Evolutionary conservation across 1,140 invertebrate genomes (phyloP), one percentile per base, ranked within the genome.

Genomic region (Stegodyphus mimosarum): DNA sequence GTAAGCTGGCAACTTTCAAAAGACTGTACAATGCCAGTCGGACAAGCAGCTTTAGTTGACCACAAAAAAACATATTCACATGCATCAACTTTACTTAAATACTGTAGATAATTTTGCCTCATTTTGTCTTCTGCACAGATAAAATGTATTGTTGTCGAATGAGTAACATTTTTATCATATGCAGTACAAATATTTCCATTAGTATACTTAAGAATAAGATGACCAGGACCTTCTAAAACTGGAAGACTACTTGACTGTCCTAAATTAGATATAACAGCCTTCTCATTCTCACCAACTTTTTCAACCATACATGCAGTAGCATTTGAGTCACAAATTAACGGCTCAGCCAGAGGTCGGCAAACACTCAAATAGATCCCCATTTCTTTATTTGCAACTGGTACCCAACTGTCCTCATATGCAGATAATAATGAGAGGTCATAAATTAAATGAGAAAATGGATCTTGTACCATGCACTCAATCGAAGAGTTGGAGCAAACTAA

Each of bases 361-460:
- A 91, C 87, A 86, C 90, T 90, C 66, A 91, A 89, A 76, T 91
- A 90, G 75, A 90, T 90, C 70, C 89, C 89, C 15, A 69, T 87
- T 49, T 87, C 88, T 17, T 88, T 86, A 18, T 86, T 77, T 11
- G 88, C 88, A 74, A 88, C 88, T 48, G 88, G 76, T 9, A 88
- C 81, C 90, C 90, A 91, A 86, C 90, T 90, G 15, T 87, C 87
- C 18, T 87, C 60, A 80, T 51, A 67, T 18, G 49, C 87, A 50
- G 89, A 87, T 51, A 89, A 86, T 51, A 89, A 89, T 86, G 69
- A 87, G 6, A 91, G 77, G 77, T 91, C 90, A 89, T 90, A 90
- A 76, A 90, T 88, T 7, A 89, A 75, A 7, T 88, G 74, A 7
- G 75, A 88, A 7, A 83, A 64, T 51, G 83, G 67, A 86, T 90